Percentiles rank a stretch among this genome's conserved stretches.
Conservation (phyloP, 2,113 vertebrate species). For the Anser cygnoides region DNA sequence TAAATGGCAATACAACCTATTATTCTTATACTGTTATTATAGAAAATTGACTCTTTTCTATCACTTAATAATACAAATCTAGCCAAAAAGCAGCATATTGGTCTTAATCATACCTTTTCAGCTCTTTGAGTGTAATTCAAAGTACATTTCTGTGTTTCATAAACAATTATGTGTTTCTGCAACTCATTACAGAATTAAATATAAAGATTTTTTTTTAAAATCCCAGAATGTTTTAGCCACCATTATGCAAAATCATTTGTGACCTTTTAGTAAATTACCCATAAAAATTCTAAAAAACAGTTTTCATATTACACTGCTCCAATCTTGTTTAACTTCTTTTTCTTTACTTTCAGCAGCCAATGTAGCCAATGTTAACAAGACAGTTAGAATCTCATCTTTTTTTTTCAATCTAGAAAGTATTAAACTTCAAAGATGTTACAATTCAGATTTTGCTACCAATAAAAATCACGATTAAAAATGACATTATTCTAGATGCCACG, state of each 20-base stretch:
- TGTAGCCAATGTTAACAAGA: not conserved
- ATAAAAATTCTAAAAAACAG: not conserved
- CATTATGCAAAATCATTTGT: not conserved
- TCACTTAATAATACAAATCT: not conserved
- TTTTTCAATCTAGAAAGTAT: not conserved
- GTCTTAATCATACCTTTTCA: not conserved
- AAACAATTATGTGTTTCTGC: not conserved
- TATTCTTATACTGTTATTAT: not conserved
- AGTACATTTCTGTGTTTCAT: not conserved
- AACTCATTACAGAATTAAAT: not conserved
- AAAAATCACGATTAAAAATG: not conserved
- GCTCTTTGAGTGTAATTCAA: not conserved
- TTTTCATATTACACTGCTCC: not conserved
- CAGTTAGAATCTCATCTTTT: not conserved
- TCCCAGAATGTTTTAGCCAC: not conserved
- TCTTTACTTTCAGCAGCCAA: not conserved
- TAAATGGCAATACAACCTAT: not conserved
- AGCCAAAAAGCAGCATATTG: not conserved
- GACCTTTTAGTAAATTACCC: not conserved
- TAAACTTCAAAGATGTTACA: not conserved
- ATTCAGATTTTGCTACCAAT: not conserved
- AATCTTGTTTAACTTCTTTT: not conserved
- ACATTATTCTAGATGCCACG: not conserved
- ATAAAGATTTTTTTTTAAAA: not conserved
- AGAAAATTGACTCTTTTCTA: not conserved